Conservation (phyloP, 2,113 vertebrate genomes). For the Myiagra hebetior region DNA sequence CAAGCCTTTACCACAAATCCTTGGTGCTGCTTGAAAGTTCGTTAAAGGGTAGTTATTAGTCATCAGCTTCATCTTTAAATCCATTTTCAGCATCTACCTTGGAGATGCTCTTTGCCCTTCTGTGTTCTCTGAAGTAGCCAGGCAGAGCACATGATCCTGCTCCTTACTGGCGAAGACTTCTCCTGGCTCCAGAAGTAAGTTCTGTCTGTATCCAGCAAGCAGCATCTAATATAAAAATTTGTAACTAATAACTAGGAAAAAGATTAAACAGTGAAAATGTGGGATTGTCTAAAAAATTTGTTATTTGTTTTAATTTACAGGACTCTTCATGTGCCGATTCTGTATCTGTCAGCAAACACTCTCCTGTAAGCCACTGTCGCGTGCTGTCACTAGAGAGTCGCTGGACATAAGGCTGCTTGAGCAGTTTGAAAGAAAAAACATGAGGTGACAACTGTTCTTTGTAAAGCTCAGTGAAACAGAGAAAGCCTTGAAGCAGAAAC, state of each 20-base stretch:
- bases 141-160: slow-evolving; percentile 7
- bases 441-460: slow-evolving; percentile 7
- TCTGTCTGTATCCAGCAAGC: slow-evolving; percentile 11
- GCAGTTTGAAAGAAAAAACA: slow-evolving; percentile 26
- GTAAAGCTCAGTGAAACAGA: slow-evolving; percentile 45
- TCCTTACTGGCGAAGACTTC: slow-evolving; percentile 56
- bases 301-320: slow-evolving; percentile 69
- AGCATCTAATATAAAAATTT: neutral
- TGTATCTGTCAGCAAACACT: slow-evolving; percentile 56
- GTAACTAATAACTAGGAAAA: neutral
- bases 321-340: slow-evolving; percentile 48
- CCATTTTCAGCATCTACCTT: slow-evolving; percentile 19
- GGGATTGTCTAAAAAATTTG: slow-evolving; percentile 30
- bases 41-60: neutral
- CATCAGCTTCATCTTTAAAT: neutral
- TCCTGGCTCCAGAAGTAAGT: slow-evolving; percentile 60
- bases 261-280: neutral
- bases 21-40: neutral
- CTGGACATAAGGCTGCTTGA: slow-evolving; percentile 56
- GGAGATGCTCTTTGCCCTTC: slow-evolving; percentile 22
- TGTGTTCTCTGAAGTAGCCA: slow-evolving; percentile 41
- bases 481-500: slow-evolving; percentile 49
- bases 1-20: neutral
- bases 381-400: slow-evolving; percentile 44
- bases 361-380: slow-evolving; percentile 36